Evolutionary conservation across 2,797 vertebrate species (phyloP), one percentile per base, ranked within the genome.

Genomic region (Leuciscus waleckii): DNA sequence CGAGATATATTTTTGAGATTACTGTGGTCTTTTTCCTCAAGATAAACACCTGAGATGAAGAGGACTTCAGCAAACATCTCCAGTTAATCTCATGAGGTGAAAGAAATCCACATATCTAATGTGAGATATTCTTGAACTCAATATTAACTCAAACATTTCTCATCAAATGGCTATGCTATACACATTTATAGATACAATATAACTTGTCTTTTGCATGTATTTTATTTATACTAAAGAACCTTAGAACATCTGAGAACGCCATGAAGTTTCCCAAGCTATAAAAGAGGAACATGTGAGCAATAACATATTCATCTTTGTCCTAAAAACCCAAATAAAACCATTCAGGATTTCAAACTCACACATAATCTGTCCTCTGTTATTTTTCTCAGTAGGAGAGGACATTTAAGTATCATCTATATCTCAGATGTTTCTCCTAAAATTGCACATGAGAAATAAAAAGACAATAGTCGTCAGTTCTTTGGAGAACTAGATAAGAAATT

Each of bases 301-400:
- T 14, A 43, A 16, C 69, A 46, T 43, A 7, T 76, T 74, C 29
- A 1, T 54, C 46, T 19, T 23, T 6, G 10, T 51, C 17, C 32
- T 56, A 76, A 32, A 51, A 41, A 41, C 21, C 2, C 21, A 69
- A 69, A 71, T 43, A 43, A 46, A 14, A 9, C n/a, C 7, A 73
- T 73, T 73, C 7, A 8, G 14, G 13, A 17, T 17, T 10, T 54
- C 9, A 75, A 19, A 23, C 49, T 75, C 19, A 95, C 93, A 91
- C 88, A 82, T 56, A 4, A 87, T 74, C 83, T 92, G 93, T 39
- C 89, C 86, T 85, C 89, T 94, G 77, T 90, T 93, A 32, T 77
- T 91, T 80, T 56, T 90, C 32, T 90, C 90, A 13, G 79, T 76
- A 13, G 0, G 68, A 70, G 5, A n/a, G 68, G 23, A 69, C 5